Percentiles rank a stretch among this genome's conserved stretches.
Evolutionary conservation across 2,888 invertebrate genomes (phyloP).

Genomic region (Galerucella calmariensis): DNA sequence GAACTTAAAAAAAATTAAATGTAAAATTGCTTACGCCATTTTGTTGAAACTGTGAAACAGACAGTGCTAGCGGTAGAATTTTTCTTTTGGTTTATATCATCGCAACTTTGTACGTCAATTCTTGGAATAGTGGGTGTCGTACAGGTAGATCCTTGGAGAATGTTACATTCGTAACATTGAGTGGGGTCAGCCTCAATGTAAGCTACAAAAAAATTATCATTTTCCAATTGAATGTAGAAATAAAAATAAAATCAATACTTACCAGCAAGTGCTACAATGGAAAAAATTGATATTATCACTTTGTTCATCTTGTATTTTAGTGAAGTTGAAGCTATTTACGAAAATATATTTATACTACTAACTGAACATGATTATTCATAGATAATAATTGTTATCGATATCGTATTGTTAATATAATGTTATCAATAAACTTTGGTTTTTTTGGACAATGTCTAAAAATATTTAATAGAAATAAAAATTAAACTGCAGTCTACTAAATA

Average conservation of each 20-base stretch:
- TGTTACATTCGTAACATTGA: conserved; percentile 27
- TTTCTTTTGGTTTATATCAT: conserved; percentile 1
- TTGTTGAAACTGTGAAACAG: conserved; percentile 21
- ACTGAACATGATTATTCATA: neutral
- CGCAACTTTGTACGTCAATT: conserved; percentile 16
- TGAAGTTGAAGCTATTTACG: neutral
- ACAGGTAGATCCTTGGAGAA: conserved; percentile 14
- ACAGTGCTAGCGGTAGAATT: conserved; percentile 19
- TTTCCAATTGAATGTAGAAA: no score
- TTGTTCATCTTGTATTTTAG: neutral
- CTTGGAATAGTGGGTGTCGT: conserved; percentile 16
- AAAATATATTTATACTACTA: neutral
- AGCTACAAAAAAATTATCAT: conserved; percentile 16
- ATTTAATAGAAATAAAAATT: neutral
- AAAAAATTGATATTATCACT: neutral
- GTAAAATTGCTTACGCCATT: conserved; percentile 15
- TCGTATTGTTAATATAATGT: neutral
- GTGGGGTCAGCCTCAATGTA: conserved; percentile 16
- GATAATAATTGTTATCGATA: neutral
- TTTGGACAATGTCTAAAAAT: neutral
- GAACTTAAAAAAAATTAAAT: neutral
- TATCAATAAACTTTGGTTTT: neutral
- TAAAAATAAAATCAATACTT: neutral
- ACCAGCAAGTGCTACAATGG: conserved; percentile 1
- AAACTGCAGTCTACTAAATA: no score